phyloP scores from a whole-genome alignment of 2,888 invertebrate species.

The Epinotia bilunana region DNA sequence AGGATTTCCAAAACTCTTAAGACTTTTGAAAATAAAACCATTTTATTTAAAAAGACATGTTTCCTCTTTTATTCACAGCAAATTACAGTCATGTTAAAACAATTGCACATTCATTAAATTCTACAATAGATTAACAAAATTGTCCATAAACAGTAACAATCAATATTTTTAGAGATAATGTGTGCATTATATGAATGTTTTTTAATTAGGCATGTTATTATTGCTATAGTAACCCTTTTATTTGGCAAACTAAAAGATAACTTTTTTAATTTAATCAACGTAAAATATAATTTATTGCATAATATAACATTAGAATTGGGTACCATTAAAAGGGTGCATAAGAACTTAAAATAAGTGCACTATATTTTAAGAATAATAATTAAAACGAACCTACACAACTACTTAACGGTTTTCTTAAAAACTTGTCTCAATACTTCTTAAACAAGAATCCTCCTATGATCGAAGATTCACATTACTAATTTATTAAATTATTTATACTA shows the following conservation, averaged over 20 bases:
- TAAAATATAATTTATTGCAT: background rate
- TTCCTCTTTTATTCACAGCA: conserved; percentile 24
- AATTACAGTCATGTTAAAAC: conserved; percentile 12
- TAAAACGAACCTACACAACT: conserved; percentile 2
- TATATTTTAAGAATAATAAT: conserved; percentile 8
- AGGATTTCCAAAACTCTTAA: background rate
- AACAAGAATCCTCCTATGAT: background rate
- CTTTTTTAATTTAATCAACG: background rate
- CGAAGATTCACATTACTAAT: no score
- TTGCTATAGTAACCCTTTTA: conserved; percentile 6
- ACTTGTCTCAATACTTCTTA: background rate
- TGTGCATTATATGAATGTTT: conserved; percentile 15
- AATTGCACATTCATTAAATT: conserved; percentile 21
- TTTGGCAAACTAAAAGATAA: background rate
- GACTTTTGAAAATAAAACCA: background rate
- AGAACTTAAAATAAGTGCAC: conserved; percentile 24
- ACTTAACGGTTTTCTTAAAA: background rate
- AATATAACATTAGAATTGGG: background rate
- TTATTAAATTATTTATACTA: no score
- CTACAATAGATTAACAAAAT: conserved; percentile 27
- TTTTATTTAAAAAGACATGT: conserved; percentile 7
- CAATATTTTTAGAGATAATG: conserved; percentile 22
- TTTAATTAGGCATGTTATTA: conserved; percentile 8
- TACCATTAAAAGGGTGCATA: background rate
- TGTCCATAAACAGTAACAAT: conserved; percentile 33